Evolutionary conservation across 2,113 vertebrate genomes (phyloP).

Genomic region (Xenus cinereus): DNA sequence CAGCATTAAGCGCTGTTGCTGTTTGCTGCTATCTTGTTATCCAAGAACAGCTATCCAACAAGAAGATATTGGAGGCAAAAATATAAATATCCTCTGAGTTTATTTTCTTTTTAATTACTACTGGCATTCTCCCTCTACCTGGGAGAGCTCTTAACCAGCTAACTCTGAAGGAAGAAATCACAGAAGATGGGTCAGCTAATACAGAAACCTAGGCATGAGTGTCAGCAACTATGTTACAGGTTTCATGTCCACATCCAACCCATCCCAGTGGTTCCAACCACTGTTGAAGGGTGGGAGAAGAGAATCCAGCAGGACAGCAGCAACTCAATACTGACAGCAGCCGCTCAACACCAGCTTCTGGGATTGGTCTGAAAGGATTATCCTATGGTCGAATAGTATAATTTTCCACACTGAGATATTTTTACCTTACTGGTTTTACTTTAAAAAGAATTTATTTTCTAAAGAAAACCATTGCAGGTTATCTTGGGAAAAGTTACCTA

Average conservation of each 20-base stretch:
- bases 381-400: neutral
- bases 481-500: neutral
- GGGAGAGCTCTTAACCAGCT: neutral
- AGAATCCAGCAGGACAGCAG: neutral
- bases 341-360: neutral
- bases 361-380: neutral
- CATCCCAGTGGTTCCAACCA: neutral
- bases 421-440: neutral
- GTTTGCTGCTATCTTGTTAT: neutral
- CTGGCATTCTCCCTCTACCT: neutral
- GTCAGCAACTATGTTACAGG: neutral
- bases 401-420: neutral
- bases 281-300: neutral
- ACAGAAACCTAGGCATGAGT: neutral
- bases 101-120: neutral
- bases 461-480: neutral
- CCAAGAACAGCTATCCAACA: neutral
- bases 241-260: neutral
- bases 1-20: rapidly evolving
- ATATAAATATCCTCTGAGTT: neutral
- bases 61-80: neutral
- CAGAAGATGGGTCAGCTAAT: neutral
- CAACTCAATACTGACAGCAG: neutral
- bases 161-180: neutral
- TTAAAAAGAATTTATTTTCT: neutral